A percentile compares a stretch with the other conserved stretches of the same genome.
phyloP scores from a whole-genome alignment of 1,140 invertebrate species.

The Cydia amplana region DNA sequence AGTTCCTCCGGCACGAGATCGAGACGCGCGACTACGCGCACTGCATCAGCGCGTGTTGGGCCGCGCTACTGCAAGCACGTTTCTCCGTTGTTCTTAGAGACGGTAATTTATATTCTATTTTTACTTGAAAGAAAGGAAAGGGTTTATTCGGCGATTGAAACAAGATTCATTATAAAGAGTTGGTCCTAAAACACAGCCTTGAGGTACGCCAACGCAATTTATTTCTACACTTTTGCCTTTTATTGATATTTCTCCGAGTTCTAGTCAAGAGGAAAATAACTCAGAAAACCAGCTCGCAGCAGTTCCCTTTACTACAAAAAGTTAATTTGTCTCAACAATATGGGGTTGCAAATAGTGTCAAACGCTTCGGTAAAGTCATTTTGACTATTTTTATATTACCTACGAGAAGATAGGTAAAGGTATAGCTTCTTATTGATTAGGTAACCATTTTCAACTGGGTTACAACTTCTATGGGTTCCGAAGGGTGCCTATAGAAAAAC shows the following conservation, averaged over 20 bases:
- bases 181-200: background rate
- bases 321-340: background rate
- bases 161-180: constrained; percentile 39
- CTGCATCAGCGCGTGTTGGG: constrained; percentile 85
- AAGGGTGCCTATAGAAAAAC: no score
- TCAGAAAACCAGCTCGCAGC: background rate
- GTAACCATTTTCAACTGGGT: no score
- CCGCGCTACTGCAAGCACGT: constrained; percentile 82
- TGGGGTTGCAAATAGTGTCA: constrained; percentile 39
- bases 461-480: no score
- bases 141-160: no score
- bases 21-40: constrained; percentile 83
- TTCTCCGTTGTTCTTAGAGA: constrained; percentile 85
- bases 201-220: background rate
- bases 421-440: background rate
- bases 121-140: no score
- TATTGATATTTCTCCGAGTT: no score
- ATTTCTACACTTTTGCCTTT: background rate
- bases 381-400: background rate
- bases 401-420: no score
- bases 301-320: background rate
- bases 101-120: constrained; percentile 44
- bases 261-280: background rate
- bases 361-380: constrained; percentile 4
- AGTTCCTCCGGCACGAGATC: constrained; percentile 85